These are phyloP conservation scores for Cisticola juncidis DNA, from an alignment of 2,113 vertebrate species.

Conservation along the genomic window DNA sequence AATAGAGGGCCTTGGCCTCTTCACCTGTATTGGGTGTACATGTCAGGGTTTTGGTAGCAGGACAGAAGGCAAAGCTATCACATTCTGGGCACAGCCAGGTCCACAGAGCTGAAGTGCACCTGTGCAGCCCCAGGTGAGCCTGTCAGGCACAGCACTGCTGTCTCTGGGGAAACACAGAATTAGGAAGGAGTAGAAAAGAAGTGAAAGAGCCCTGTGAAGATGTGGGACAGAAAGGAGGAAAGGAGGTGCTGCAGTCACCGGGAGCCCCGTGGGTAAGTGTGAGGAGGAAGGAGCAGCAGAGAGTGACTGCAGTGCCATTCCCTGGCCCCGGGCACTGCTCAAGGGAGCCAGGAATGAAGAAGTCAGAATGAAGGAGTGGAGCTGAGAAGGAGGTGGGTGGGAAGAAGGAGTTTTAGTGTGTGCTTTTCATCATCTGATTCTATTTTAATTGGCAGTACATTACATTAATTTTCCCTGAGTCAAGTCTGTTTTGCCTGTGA, in stretches of 20 bases:
- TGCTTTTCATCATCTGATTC: background rate
- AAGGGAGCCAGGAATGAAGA: background rate
- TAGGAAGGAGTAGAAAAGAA: background rate
- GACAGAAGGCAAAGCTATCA: background rate
- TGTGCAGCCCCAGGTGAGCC: background rate
- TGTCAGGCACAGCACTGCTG: rapidly evolving
- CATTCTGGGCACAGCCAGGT: background rate
- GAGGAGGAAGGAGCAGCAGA: background rate
- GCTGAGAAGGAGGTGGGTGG: background rate
- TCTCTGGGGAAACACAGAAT: background rate
- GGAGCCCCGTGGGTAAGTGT: background rate
- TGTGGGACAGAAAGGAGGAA: background rate
- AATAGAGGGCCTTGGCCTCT: background rate
- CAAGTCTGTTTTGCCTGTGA: background rate
- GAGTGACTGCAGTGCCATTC: background rate
- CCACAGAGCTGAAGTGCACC: background rate
- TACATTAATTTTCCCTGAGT: background rate
- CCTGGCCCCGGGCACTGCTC: background rate
- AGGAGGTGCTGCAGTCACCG: background rate
- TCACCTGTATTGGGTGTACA: background rate
- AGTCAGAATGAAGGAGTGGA: background rate
- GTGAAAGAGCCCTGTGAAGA: background rate
- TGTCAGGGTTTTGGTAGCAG: background rate
- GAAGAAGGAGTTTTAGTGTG: background rate
- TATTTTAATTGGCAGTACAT: background rate